A percentile compares a stretch with the other conserved stretches of the same genome.
Conservation (phyloP, 1,140 invertebrate species). For the Calephelis virginiensis region DNA sequence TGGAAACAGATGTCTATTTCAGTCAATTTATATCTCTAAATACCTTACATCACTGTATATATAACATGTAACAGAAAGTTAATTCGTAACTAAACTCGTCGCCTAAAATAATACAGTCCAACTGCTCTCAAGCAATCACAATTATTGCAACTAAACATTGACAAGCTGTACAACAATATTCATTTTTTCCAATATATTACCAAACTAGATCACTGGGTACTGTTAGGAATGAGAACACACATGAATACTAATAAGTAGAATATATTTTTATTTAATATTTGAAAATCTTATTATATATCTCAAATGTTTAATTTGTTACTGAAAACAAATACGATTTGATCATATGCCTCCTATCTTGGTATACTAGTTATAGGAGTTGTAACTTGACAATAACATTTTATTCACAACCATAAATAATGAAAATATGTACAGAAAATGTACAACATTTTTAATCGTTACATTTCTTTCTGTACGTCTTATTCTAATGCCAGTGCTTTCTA, state of each 20-base stretch:
- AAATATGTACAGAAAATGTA: no score
- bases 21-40: constrained; percentile 34
- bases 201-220: constrained; percentile 8
- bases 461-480: no score
- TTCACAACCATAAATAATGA: no score
- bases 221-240: neutral
- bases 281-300: no score
- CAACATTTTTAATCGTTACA: neutral
- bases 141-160: constrained; percentile 64
- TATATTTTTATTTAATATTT: no score
- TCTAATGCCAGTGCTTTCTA: no score
- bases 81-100: constrained; percentile 48
- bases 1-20: neutral
- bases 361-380: no score
- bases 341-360: no score
- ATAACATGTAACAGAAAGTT: constrained; percentile 42
- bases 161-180: constrained; percentile 44
- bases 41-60: constrained; percentile 44
- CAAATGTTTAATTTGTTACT: no score
- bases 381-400: no score
- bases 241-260: neutral
- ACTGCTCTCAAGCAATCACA: constrained; percentile 58
- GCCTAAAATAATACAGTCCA: constrained; percentile 51
- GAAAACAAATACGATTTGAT: no score
- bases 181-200: constrained; percentile 39